Evolutionary conservation across 2,888 invertebrate genomes (phyloP), one percentile per base, ranked within the genome.

Genomic region (Colostygia pectinataria): DNA sequence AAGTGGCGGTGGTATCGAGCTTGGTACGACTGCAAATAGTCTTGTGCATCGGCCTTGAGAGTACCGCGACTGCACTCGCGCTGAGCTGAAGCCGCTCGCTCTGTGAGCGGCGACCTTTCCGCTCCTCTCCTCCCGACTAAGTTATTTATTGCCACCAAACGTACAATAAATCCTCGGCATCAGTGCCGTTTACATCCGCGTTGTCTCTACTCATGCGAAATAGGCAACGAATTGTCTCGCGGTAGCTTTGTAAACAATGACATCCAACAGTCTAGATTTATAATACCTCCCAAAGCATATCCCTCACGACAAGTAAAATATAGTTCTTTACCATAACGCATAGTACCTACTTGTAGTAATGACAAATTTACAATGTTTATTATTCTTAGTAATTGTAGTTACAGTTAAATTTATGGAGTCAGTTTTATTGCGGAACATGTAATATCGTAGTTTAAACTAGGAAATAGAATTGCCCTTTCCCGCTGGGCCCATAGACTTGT

Each of bases 31-130:
- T 72, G 6, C 59, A 63, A 72, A 63, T 83, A 83, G 77, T 74
- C 70, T 73, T 77, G 74, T 71, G 77, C 70, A 82, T 83, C 83
- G 83, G 80, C 83, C 84, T 83, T 85, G 84, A 78, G 74, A 73
- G 71, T 72, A 74, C 72, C 71, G 76, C 66, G 65, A 63, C 55
- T 63, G 66, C 45, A 52, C 41, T 46, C 33, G 45, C 66, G 33
- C 42, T 31, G 15, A 57, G 62, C 61, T 44, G 59, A 59, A 65
- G 64, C 75, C 72, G 67, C 69, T 70, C 68, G 66, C 66, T 65
- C 27, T 10, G 56, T 61, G 64, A 68, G 57, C 67, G 63, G 64
- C 71, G 74, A 73, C 75, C 72, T 85, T 84, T 84, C 71, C 74
- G 77, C 71, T 77, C 74, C 71, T 74, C 75, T 66, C 66, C 63